Conservation (phyloP, 2,797 vertebrate genomes). For the Xenops minutus region DNA sequence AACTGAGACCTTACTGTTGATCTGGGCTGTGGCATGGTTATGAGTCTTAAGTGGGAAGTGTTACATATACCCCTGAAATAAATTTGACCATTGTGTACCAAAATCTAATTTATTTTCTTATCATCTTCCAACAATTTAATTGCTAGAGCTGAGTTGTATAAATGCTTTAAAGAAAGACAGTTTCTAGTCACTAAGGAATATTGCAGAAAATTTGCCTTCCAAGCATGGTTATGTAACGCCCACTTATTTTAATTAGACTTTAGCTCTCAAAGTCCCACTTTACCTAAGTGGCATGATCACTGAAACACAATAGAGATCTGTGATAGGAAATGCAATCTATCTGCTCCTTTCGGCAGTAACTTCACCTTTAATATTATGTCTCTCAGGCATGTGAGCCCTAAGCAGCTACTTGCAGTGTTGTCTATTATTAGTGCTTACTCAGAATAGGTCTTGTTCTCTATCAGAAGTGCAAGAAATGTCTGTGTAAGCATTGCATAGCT, state of each 20-base stretch:
- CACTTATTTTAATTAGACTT: slow-evolving; percentile 57
- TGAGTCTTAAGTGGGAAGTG: not conserved
- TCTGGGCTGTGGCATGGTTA: not conserved
- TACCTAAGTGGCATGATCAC: not conserved
- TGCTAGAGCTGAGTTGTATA: not conserved
- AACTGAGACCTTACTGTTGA: not conserved
- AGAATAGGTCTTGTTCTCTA: not conserved
- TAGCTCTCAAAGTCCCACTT: slow-evolving; percentile 41
- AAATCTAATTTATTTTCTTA: slow-evolving; percentile 40
- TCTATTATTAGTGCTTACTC: slow-evolving; percentile 39
- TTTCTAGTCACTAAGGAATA: slow-evolving; percentile 24
- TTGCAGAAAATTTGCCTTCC: slow-evolving; percentile 40
- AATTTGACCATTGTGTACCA: not conserved
- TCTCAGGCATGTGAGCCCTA: not conserved
- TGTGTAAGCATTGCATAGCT: slow-evolving; percentile 45
- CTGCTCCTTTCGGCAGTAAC: not conserved
- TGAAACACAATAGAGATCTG: not conserved
- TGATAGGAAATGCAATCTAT: not conserved
- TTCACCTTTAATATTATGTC: not conserved
- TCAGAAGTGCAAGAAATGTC: slow-evolving; percentile 43
- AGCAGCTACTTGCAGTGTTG: not conserved
- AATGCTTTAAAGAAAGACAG: slow-evolving; percentile 18
- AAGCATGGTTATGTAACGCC: slow-evolving; percentile 1
- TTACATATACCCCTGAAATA: not conserved
- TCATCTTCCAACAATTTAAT: slow-evolving; percentile 16